These are phyloP conservation scores for Morone chrysops DNA, from an alignment of 2,113 vertebrate genomes.

Conservation along the genomic window DNA sequence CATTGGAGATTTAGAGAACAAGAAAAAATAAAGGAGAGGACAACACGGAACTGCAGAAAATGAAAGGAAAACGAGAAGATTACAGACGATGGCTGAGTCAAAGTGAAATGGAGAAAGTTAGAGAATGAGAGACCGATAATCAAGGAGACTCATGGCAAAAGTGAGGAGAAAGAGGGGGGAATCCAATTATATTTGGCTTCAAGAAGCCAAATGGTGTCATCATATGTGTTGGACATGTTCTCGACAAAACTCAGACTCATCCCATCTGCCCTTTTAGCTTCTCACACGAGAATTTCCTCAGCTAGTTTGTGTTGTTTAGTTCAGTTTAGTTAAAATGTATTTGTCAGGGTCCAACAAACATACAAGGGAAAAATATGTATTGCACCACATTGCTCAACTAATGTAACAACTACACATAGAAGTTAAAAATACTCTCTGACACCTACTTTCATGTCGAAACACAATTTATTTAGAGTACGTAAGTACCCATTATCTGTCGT, in stretches of 20 bases:
- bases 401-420: too few relatives aligned
- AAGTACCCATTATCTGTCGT: neutral
- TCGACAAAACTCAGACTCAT: neutral
- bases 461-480: neutral
- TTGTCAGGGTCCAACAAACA: neutral
- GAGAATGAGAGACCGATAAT: slow-evolving; percentile 32
- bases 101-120: slow-evolving; percentile 15
- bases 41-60: slow-evolving; percentile 13
- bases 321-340: neutral
- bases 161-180: slow-evolving; percentile 6
- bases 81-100: slow-evolving; percentile 6
- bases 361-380: too few relatives aligned
- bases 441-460: neutral
- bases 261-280: slow-evolving; percentile 2
- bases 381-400: too few relatives aligned
- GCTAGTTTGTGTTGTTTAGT: neutral
- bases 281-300: neutral
- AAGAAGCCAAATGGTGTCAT: slow-evolving; percentile 7
- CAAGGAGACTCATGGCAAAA: neutral
- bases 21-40: neutral
- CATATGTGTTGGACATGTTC: slow-evolving; percentile 3
- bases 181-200: slow-evolving; percentile 39
- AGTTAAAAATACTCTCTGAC: neutral
- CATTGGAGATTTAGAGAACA: neutral
- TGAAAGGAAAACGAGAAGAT: slow-evolving; percentile 23